Conservation (phyloP, 2,888 invertebrate species). For the Deilephila porcellus region DNA sequence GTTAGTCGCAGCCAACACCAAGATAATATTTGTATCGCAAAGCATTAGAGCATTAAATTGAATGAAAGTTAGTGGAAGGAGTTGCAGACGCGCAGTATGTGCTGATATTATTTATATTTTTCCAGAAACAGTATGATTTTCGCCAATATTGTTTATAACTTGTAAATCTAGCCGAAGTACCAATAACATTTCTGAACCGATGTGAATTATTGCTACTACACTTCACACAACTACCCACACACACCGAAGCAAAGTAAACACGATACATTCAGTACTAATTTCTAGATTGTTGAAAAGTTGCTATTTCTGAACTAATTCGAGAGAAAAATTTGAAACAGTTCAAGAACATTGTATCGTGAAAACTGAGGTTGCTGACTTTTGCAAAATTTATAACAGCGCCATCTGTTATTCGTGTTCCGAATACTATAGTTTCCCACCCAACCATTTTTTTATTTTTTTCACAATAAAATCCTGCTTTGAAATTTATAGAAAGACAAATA, state of each 20-base stretch:
- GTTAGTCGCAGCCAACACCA: constrained; percentile 51
- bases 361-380: constrained; percentile 17
- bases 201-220: neutral
- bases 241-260: neutral
- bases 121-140: neutral
- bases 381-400: constrained; percentile 8
- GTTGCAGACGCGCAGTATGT: neutral
- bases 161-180: neutral
- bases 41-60: constrained; percentile 9
- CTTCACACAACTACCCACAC: constrained; percentile 1
- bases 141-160: neutral
- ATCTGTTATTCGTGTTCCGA: neutral
- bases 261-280: neutral
- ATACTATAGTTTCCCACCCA: neutral
- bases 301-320: neutral
- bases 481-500: neutral
- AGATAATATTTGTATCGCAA: constrained; percentile 25
- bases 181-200: neutral
- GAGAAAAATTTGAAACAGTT: neutral
- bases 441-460: neutral
- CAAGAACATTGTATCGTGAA: neutral
- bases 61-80: constrained; percentile 23
- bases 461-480: neutral
- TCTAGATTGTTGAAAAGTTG: neutral
- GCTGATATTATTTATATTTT: neutral